Evolutionary conservation across 2,888 invertebrate genomes (phyloP), one percentile per base, ranked within the genome.

Genomic region (Agriopis marginaria): DNA sequence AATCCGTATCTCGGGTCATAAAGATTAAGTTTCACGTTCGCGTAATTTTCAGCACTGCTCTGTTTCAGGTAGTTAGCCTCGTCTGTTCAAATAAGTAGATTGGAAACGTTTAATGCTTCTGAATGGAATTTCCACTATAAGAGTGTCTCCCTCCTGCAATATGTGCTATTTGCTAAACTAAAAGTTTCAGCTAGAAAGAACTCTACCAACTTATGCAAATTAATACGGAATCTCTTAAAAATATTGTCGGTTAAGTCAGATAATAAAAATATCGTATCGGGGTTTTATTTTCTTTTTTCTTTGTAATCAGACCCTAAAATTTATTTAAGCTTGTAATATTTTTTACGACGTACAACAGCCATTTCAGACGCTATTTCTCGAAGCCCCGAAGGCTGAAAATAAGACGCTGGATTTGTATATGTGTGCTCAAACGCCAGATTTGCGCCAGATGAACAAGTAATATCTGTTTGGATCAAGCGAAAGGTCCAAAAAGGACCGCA

Each of bases 271-370:
- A 23, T 54, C 23, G 23, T 12, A 51, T 44, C 54, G 14, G 51
- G 55, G 32, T 59, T 64, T 64, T 55, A 68, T 68, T 62, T 49
- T 40, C 12, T 32, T 45, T 53, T 63, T 64, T 49, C 64, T 61
- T 62, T 65, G 62, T 69, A 73, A 75, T 71, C 65, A 63, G 67
- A 67, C 58, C 71, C 67, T 69, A 47, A 71, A 71, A 73, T 70
- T 70, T 70, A 71, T 68, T 55, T 60, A 69, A 75, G 70, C 72
- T 73, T 63, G 64, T 69, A 66, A 73, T 75, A 71, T 72, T 58
- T 68, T 75, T 75, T 73, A 73, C 67, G 68, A 60, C 61, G 66
- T 61, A 64, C 62, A 66, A 70, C 63, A 64, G 53, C 51, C 66
- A 62, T 75, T 70, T 63, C 61, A 45, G 60, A 55, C 54, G 45